A percentile compares a stretch with the other conserved stretches of the same genome.
phyloP scores from a whole-genome alignment of 2,888 invertebrate genomes.

The Plemyria rubiginata region DNA sequence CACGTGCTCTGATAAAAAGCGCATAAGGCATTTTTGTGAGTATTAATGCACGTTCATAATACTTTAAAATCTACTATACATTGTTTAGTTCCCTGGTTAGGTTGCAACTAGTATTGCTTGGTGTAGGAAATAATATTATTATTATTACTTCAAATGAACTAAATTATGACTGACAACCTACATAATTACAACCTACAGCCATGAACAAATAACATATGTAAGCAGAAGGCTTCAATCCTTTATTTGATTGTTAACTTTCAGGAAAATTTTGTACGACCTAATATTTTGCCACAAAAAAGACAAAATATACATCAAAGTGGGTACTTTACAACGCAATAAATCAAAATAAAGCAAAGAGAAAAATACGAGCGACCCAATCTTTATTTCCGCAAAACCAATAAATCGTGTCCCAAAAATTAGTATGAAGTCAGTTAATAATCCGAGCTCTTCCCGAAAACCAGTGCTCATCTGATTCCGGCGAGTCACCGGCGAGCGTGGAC shows the following conservation, averaged over 20 bases:
- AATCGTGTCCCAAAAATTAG: conserved; percentile 26
- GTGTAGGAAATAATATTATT: not conserved
- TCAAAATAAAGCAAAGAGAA: conserved; percentile 18
- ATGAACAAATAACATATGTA: too few relatives aligned
- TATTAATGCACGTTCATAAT: conserved; percentile 32
- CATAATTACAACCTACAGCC: too few relatives aligned
- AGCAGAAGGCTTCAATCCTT: too few relatives aligned
- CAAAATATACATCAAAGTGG: conserved; percentile 6
- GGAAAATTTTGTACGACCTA: not conserved
- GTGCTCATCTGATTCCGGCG: conserved; percentile 4
- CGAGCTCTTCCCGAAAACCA: conserved; percentile 8
- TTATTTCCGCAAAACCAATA: conserved; percentile 27
- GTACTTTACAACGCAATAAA: conserved; percentile 19
- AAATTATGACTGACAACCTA: too few relatives aligned
- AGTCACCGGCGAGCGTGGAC: not conserved
- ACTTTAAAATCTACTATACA: conserved; percentile 18
- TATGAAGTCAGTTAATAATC: conserved; percentile 27
- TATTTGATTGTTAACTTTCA: not conserved
- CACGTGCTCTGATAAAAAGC: conserved; percentile 35
- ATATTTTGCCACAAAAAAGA: conserved; percentile 11
- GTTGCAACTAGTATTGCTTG: conserved; percentile 25
- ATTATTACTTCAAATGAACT: too few relatives aligned
- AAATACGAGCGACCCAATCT: conserved; percentile 25
- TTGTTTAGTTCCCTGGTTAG: conserved; percentile 24
- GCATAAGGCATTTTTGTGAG: conserved; percentile 30